Evolutionary conservation across 2,888 invertebrate genomes (phyloP), one percentile per base, ranked within the genome.

Genomic region (Acanthoscelides obtectus): DNA sequence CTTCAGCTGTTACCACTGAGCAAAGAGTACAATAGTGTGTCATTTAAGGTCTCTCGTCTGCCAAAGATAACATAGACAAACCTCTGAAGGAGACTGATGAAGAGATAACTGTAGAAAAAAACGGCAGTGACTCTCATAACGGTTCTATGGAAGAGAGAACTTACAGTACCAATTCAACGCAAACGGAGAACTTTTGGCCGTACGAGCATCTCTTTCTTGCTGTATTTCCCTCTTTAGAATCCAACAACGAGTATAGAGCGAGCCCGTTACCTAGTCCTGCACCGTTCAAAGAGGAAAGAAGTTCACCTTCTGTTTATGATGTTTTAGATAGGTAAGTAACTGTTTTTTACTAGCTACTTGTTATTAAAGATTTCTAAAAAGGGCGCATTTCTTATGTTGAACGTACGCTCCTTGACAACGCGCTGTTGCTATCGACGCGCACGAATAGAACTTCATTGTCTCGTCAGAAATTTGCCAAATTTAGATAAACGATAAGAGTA

Each of bases 141-240:
- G 79, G 78, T 21, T 66, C 22, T 20, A 12, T 6, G 20, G 6
- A 20, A 1, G 22, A 4, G 5, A 22, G 20, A 19, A 21, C 2
- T 8, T 5, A 20, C 20, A 66, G 5, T 6, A 17, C 21, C 66
- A 66, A 22, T 21, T 21, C 22, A 0, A 90, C 91, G 0, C 94
- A 94, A 84, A 94, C 94, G 17, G 88, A 91, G 70, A 91, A 92
- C 81, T 85, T 89, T 77, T 90, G 91, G 88, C 91, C 91, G 66
- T 94, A 94, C 83, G 94, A 94, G 82, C 91, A 92, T 82, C 86
- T 93, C 70, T 88, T 95, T 75, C 87, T 92, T n/a, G 92, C 91
- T 76, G 89, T 93, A 77, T 89, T 91, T 79, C 87, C 86, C 8
- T 86, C 87, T 70, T 77, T 86, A 70, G 85, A 83, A 69, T 81